Base-by-base conservation (phyloP, 2,113 vertebrate species). In the Oenanthe melanoleuca region DNA sequence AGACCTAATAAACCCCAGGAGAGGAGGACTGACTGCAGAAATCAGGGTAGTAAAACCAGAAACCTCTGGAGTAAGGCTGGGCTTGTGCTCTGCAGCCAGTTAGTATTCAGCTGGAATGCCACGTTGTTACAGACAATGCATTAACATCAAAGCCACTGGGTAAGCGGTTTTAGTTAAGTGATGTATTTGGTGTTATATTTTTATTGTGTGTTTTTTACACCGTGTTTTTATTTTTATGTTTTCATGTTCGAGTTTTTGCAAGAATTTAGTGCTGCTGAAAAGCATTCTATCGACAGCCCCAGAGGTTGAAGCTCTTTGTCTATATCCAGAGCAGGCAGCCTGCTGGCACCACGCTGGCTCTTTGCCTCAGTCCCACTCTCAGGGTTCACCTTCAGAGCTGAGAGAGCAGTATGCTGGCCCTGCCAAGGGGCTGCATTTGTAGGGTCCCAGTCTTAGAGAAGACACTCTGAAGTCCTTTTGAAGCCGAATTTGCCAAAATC, bases 151-250 rank as follows among this genome's bases (percentile, higher is more conserved):
- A 93, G 75, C 82, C 7, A 78, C 95, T 80, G 67, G 93, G 92
- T 96, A 92, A 96, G 93, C 12, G 2, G 69, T 94, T 97, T 96
- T 95, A 92, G 85, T 95, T 96, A 96, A 96, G 79, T 95, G 94
- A 96, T 94, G 57, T 90, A 96, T 96, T 94, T 90, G 56, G 85
- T 64, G 84, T 95, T 94, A 88, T 84, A 74, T 67, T 95, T 96
- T 96, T 96, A 97, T 81, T 53, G 89, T 80, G 82, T 78, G 29
- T 57, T 92, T 92, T 95, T 84, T 94, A 94, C 80, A 84, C 80
- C 1, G 0, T 90, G 85, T 92, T 96, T 95, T 96, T 95, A 93
- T 95, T 94, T 96, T 96, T 94, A 94, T 88, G 86, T 92, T 97
- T 96, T 94, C 72, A 65, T 80, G 90, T 95, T 80, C 0, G 1